Conservation (phyloP, 2,888 invertebrate species). For the Sminthurides aquaticus region DNA sequence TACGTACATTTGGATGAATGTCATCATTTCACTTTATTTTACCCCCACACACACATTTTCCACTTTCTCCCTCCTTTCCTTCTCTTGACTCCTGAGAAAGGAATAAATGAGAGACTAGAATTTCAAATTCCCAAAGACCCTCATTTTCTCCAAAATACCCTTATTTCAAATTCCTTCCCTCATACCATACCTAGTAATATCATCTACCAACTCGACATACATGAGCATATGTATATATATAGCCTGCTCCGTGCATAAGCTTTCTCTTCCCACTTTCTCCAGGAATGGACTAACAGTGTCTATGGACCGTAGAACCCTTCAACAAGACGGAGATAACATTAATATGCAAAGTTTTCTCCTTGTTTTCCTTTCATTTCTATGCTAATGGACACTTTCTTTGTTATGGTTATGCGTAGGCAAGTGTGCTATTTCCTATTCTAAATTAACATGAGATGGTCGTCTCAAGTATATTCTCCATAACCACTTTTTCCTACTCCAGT, state of each 20-base stretch:
- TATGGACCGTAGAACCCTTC: not conserved
- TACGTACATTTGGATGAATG: not conserved
- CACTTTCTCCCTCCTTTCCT: not conserved
- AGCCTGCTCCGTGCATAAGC: no score
- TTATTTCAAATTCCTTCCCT: not conserved
- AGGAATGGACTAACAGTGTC: no score
- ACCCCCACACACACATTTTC: no score
- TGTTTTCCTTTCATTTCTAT: constrained; percentile 15
- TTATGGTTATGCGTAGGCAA: not conserved
- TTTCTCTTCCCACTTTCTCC: no score
- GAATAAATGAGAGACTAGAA: constrained; percentile 3
- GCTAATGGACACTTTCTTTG: constrained; percentile 10
- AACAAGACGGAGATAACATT: constrained; percentile 1
- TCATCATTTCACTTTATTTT: not conserved
- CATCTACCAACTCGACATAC: no score
- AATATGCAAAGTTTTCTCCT: constrained; percentile 14
- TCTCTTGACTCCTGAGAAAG: not conserved
- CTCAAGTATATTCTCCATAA: no score
- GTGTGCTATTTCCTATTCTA: no score
- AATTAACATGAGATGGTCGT: no score
- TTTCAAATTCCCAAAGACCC: not conserved
- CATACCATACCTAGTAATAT: no score
- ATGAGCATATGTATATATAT: no score
- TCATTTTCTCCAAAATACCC: not conserved
- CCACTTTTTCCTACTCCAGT: no score